phyloP scores from a whole-genome alignment of 2,113 vertebrate genomes.

The Corythoichthys haematopterus region DNA sequence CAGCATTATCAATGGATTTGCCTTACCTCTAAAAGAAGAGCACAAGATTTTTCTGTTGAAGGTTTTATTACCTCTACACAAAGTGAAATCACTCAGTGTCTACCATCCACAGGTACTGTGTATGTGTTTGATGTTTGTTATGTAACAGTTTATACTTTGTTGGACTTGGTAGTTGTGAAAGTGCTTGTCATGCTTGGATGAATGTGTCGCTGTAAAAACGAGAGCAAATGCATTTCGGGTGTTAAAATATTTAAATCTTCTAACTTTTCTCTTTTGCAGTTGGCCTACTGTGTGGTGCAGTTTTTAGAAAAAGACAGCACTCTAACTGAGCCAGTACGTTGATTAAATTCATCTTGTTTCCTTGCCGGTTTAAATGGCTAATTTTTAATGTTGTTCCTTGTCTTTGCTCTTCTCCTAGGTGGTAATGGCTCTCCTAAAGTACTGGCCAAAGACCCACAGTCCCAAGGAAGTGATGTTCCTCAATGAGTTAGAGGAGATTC shows the following conservation, averaged over 20 bases:
- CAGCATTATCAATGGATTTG: slow-evolving; percentile 99
- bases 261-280: slow-evolving; percentile 58
- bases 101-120: slow-evolving; percentile 91
- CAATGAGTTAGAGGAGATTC: slow-evolving; percentile 93
- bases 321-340: slow-evolving; percentile 91
- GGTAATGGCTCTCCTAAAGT: slow-evolving; percentile 96
- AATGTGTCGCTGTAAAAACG: not conserved
- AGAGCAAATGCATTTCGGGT: not conserved
- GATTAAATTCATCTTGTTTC: slow-evolving; percentile 1
- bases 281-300: slow-evolving; percentile 96
- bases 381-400: not conserved
- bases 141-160: not conserved
- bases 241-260: not conserved
- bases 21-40: slow-evolving; percentile 98
- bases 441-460: slow-evolving; percentile 99
- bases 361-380: not conserved
- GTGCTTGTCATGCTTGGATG: not conserved
- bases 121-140: not conserved
- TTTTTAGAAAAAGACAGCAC: slow-evolving; percentile 99
- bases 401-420: slow-evolving; percentile 67
- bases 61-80: slow-evolving; percentile 96
- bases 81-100: slow-evolving; percentile 98
- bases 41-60: slow-evolving; percentile 98
- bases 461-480: slow-evolving; percentile 99
- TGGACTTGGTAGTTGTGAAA: not conserved